Evolutionary conservation across 2,113 vertebrate genomes (phyloP).

Genomic region (Amphiprion percula): DNA sequence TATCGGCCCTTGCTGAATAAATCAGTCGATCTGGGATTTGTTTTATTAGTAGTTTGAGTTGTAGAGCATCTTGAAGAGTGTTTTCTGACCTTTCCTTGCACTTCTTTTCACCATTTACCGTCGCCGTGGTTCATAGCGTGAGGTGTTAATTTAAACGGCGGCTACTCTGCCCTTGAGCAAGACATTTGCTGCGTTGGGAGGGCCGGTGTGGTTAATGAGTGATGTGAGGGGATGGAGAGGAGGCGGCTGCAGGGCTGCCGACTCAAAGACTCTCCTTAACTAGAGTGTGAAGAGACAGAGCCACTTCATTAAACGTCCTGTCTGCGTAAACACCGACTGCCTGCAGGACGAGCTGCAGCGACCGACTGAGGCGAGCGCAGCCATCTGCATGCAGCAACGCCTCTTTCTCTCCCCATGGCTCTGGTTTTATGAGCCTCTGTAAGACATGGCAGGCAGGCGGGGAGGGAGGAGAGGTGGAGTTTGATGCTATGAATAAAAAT

Average conservation of each 20-base stretch:
- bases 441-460: not conserved
- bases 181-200: conserved; percentile 57
- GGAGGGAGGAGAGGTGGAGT: conserved; percentile 1
- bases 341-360: conserved; percentile 56
- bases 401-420: conserved; percentile 15
- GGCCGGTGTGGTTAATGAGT: conserved; percentile 56
- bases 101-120: not conserved
- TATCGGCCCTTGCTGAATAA: not conserved
- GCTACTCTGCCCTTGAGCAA: conserved; percentile 64
- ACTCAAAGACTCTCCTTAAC: conserved; percentile 55
- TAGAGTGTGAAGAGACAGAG: conserved; percentile 67
- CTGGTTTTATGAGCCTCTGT: conserved; percentile 45
- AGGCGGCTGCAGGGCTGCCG: conserved; percentile 44
- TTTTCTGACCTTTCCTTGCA: not conserved
- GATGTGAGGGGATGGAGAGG: conserved; percentile 37
- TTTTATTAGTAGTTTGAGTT: not conserved
- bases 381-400: conserved; percentile 49
- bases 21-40: too few species aligned
- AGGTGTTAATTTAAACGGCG: conserved; percentile 39
- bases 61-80: too few species aligned
- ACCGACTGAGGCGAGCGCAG: conserved; percentile 29
- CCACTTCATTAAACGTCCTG: conserved; percentile 70
- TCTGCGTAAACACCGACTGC: conserved; percentile 61
- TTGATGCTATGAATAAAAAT: conserved; percentile 59
- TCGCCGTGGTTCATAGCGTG: not conserved